Base-by-base conservation (phyloP, 2,113 vertebrate species). In the Pavo muticus region DNA sequence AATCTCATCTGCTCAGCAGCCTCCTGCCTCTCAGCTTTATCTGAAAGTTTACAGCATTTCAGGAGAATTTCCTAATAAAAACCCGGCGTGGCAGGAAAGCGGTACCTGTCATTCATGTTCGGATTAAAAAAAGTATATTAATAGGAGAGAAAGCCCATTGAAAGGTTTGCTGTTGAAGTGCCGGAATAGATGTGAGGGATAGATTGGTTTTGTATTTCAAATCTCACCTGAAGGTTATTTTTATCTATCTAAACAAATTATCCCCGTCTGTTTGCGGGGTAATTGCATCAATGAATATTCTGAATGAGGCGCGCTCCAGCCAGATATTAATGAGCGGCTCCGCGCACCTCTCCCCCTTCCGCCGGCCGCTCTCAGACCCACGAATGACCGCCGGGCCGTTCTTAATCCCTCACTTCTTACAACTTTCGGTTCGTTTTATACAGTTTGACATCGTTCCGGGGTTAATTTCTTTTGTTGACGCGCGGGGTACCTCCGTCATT, bases 21-120 rank as follows among this genome's bases (percentile, higher is more conserved):
- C 98, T 98, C 97, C 97, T 97, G 92, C 98, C 98, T 98, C 97
- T 97, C 91, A 82, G 96, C 97, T 98, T 98, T 98, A 98, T 99
- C 98, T 98, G 97, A 98, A 98, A 98, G 98, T 98, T 97, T 98
- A 97, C 98, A 98, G 98, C 96, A 97, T 98, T 98, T 98, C 98
- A 96, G 76, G 91, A 97, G 97, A 97, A 97, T 98, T 98, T 96
- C 96, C 93, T 94, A 97, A 96, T 95, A 97, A 97, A 95, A 82
- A 59, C 96, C 90, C 87, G 90, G 94, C 97, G 95, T 57, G 21
- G 93, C 75, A 92, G 88, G 95, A 96, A 97, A 95, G 93, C 92
- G 93, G 97, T 97, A 98, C 97, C 98, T 98, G 98, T 97, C 98
- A 97, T 97, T 98, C 97, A 92, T 94, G 96, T 96, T 85, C 69